Percentiles rank a stretch among this genome's conserved stretches.
These are phyloP conservation scores for Forbesichthys papilliferus DNA, from an alignment of 2,113 vertebrate species.

Conservation along the genomic window DNA sequence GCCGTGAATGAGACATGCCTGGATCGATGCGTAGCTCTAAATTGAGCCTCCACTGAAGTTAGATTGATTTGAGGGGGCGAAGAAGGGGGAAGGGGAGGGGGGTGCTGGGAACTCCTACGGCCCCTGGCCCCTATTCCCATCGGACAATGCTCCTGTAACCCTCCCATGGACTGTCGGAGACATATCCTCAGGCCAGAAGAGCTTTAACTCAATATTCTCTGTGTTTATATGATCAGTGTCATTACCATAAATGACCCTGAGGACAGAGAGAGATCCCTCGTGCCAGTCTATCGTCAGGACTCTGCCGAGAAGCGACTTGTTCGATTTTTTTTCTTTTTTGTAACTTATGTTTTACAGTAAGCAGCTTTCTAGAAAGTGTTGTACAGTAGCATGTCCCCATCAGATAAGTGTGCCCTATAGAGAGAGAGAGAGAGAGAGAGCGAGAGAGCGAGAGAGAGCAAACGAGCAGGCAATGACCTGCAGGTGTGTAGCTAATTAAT, in stretches of 20 bases:
- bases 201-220: background rate
- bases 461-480: background rate
- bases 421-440: slow-evolving; percentile 18
- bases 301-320: slow-evolving; percentile 46
- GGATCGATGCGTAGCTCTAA: slow-evolving; percentile 36
- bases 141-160: background rate
- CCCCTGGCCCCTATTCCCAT: slow-evolving; percentile 6
- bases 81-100: background rate
- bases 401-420: slow-evolving; percentile 58
- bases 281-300: slow-evolving; percentile 30
- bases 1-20: slow-evolving; percentile 43
- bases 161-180: slow-evolving; percentile 2
- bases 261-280: slow-evolving; percentile 22
- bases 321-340: slow-evolving; percentile 38
- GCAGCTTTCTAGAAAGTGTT: slow-evolving; percentile 47
- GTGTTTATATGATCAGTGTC: slow-evolving; percentile 28
- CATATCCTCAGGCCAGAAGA: background rate
- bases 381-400: slow-evolving; percentile 49
- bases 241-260: slow-evolving; percentile 30
- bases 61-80: slow-evolving; percentile 6
- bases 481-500: slow-evolving; percentile 5
- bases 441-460: background rate
- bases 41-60: slow-evolving; percentile 2
- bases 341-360: slow-evolving; percentile 46
- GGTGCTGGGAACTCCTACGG: slow-evolving; percentile 37